Conservation (phyloP, 2,888 invertebrate genomes). For the Andrena haemorrhoa region DNA sequence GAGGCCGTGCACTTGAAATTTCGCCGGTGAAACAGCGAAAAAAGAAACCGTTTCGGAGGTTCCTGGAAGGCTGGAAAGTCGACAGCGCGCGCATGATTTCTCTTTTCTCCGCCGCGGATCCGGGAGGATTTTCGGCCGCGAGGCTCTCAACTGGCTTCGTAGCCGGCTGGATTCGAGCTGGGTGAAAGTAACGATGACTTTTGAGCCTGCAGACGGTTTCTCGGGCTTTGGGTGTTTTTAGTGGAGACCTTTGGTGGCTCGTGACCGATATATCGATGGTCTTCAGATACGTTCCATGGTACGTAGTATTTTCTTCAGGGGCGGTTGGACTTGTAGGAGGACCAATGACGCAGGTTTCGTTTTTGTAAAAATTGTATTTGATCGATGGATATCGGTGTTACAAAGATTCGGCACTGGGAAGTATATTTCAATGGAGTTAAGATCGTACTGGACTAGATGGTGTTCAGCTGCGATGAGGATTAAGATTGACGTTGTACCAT, state of each 20-base stretch:
- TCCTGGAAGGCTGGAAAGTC: constrained; percentile 76
- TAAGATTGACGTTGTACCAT: constrained; percentile 18
- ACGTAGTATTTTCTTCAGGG: neutral
- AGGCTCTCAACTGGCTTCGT: neutral
- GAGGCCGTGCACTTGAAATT: constrained; percentile 57
- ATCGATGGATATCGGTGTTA: constrained; percentile 53
- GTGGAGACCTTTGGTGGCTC: neutral
- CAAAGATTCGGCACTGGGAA: constrained; percentile 42
- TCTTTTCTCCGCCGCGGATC: constrained; percentile 60
- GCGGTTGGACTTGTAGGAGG: neutral
- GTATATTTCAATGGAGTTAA: constrained; percentile 45
- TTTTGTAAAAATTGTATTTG: constrained; percentile 60
- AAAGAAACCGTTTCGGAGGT: constrained; percentile 61
- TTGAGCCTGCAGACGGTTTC: neutral
- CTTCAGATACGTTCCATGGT: neutral
- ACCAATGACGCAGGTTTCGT: neutral
- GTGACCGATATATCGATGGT: no score
- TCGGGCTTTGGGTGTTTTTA: neutral
- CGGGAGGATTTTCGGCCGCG: constrained; percentile 45
- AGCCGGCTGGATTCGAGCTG: constrained; percentile 1
- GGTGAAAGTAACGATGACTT: constrained; percentile 2
- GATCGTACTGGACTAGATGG: constrained; percentile 68
- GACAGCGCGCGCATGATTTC: constrained; percentile 65
- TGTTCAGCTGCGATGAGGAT: constrained; percentile 44
- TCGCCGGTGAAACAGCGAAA: constrained; percentile 50